Evolutionary conservation across 2,113 vertebrate species (phyloP), one percentile per base, ranked within the genome.

Genomic region (Phocoena phocoena): DNA sequence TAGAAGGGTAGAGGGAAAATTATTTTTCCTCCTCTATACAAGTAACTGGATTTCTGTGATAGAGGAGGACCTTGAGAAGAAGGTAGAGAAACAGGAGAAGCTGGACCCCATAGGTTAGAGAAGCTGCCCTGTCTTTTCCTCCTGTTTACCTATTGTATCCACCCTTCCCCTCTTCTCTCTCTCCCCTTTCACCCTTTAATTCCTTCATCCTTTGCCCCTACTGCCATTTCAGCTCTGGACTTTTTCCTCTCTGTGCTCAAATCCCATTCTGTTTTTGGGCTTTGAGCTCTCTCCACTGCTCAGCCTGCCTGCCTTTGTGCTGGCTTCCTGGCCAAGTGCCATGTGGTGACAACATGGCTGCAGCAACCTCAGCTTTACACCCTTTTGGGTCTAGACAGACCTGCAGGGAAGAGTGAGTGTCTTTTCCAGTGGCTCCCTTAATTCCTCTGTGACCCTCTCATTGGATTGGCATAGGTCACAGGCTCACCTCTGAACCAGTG

Each of bases 301-400:
- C 20, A 3, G 3, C 26, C 36, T 41, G 6, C 31, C 68, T 44
- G 28, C 67, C 25, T 90, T 44, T 14, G 31, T 0, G 3, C 23
- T 6, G 26, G 33, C 38, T 33, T 79, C 55, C 21, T 13, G 5
- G n/a, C 62, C 67, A 31, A 2, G 2, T 5, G 36, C 12, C 5
- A 2, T 6, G 50, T 7, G n/a, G 26, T 23, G 36, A 58, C 10
- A n/a, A 17, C 2, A 4, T 2, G n/a, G 8, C 41, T 8, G 3
- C 9, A 10, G 58, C 2, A 11, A 44, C 28, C 7, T 63, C 23
- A 8, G 58, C 4, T 14, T 87, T 33, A 20, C 1, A 8, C 10
- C 31, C 6, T 84, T 55, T 65, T 8, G 20, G 50, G 0, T 33
- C 62, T 65, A 23, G 4, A 21, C 15, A 2, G 53, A 53, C 15